phyloP scores from a whole-genome alignment of 2,797 vertebrate species.

The Microctenopoma lineatum region DNA sequence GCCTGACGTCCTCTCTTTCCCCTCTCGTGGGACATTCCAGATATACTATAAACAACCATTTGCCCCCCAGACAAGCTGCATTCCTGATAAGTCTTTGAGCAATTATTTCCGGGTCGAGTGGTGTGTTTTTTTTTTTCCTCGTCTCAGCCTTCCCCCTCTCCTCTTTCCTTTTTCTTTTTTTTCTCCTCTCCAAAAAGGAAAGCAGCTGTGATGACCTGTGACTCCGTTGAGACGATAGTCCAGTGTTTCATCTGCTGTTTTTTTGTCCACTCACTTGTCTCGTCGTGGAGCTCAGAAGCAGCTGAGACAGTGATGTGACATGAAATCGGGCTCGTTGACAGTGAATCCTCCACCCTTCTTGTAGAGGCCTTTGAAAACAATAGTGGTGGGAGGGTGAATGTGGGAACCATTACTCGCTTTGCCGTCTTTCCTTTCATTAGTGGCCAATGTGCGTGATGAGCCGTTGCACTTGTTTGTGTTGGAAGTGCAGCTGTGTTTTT shows the following conservation, averaged over 20 bases:
- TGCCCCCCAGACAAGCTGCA: conserved; percentile 72
- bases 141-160: conserved; percentile 35
- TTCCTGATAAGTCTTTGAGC: conserved; percentile 79
- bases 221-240: conserved; percentile 37
- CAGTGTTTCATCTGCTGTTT: conserved; percentile 33
- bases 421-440: conserved; percentile 40
- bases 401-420: conserved; percentile 57
- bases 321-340: conserved; percentile 27
- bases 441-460: conserved; percentile 41
- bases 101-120: conserved; percentile 86
- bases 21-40: conserved; percentile 53
- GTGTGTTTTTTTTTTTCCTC: conserved; percentile 21
- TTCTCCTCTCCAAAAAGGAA: conserved; percentile 55
- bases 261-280: conserved; percentile 34
- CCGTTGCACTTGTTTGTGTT: conserved; percentile 33
- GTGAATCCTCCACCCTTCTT: conserved; percentile 40
- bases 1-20: conserved; percentile 21
- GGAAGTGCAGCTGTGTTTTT: conserved; percentile 20
- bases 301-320: conserved; percentile 36
- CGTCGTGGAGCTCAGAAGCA: conserved; percentile 28
- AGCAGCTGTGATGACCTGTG: conserved; percentile 74
- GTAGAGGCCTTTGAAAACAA: conserved; percentile 52
- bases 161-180: not conserved
- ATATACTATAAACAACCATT: conserved; percentile 80
- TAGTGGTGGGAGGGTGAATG: conserved; percentile 21